Evolutionary conservation across 2,113 vertebrate genomes (phyloP), one percentile per base, ranked within the genome.

Genomic region (Mirza zaza): DNA sequence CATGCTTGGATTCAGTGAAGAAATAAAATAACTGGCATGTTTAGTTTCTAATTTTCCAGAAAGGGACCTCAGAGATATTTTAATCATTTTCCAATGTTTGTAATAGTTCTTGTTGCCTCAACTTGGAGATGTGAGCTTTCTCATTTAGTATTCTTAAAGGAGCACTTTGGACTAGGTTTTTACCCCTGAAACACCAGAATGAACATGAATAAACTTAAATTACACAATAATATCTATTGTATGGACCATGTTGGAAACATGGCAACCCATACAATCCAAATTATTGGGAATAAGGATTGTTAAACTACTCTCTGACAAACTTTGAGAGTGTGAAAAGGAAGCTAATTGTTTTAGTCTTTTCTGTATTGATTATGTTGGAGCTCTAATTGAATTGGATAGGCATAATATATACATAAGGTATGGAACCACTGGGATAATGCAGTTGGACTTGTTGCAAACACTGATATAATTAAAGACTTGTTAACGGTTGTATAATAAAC

Each of bases 391-490:
- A 90, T 95, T 82, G 94, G 71, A 21, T 76, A 92, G 92, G 89
- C 34, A 91, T 96, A 97, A 96, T 96, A 91, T 89, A 96, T 75
- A 96, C 23, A 55, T 90, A 91, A 97, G 97, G 92, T 96, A 57
- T 83, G 94, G 52, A 96, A 92, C 89, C 82, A 94, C 83, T 79
- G 91, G 17, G 63, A 73, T 98, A 91, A 88, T 97, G 86, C 55
- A 84, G 14, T 77, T 92, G 96, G 71, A 90, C 84, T 95, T 81
- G 32, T 76, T 97, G 55, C 63, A 94, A 97, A 95, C 67, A 83
- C 27, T 76, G 89, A 79, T 84, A 92, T 98, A 98, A 98, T 97
- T 97, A 97, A 97, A 50, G 81, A 94, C 97, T 95, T 98, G 77
- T 77, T 97, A 97, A 91, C 17, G 21, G 59, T 93, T 97, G 10